A percentile compares a stretch with the other conserved stretches of the same genome.
These are phyloP conservation scores for Crotalus viridis DNA, from an alignment of 2,113 vertebrate genomes.

Conservation along the genomic window DNA sequence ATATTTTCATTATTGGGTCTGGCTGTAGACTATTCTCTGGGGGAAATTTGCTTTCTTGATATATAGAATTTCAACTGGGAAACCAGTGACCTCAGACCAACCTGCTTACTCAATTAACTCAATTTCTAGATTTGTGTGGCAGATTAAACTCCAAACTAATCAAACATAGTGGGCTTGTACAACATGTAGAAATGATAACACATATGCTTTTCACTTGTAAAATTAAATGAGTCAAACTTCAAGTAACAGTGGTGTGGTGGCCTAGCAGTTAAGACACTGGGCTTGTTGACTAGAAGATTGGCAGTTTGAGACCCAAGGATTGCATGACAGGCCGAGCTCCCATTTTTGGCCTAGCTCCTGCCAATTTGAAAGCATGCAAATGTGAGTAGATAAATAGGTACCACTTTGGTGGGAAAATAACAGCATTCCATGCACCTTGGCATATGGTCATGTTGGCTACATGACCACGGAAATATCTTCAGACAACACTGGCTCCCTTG, in stretches of 20 bases:
- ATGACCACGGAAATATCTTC: too few species aligned
- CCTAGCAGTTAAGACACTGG: not conserved
- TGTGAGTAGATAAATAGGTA: too few species aligned
- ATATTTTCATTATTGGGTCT: not conserved
- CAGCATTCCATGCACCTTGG: too few species aligned
- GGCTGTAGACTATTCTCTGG: not conserved
- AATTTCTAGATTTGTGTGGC: not conserved
- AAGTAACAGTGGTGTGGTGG: not conserved
- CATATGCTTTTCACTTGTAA: slow-evolving; percentile 44
- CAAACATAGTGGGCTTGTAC: not conserved
- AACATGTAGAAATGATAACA: slow-evolving; percentile 43
- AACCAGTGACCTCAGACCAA: not conserved
- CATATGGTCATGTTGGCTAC: too few species aligned
- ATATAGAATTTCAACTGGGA: not conserved
- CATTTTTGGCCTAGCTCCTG: not conserved
- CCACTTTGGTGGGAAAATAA: too few species aligned
- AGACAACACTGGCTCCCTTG: too few species aligned
- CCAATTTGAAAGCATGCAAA: too few species aligned
- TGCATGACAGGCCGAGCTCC: not conserved
- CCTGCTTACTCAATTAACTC: not conserved
- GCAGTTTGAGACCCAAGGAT: not conserved
- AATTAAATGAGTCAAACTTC: slow-evolving; percentile 40
- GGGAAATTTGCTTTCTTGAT: not conserved
- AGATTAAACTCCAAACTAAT: not conserved
- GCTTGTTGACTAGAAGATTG: not conserved